Evolutionary conservation across 1,140 invertebrate species (phyloP).

Genomic region (Drosophila kepulauana): DNA sequence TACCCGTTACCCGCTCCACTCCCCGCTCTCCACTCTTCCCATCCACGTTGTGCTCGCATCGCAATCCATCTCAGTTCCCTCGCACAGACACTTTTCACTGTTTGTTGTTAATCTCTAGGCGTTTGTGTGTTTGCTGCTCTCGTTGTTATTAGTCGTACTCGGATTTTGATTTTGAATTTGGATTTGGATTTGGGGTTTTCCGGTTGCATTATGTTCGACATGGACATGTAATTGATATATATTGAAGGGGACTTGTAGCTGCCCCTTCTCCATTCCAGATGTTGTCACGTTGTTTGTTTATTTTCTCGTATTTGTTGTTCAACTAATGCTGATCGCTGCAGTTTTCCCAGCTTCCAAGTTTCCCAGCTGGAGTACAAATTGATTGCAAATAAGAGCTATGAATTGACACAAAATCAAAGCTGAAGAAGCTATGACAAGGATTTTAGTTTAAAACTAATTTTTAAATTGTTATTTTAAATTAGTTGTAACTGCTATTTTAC

Average conservation of each 20-base stretch:
- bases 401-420: background rate
- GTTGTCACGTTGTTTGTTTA: slow-evolving; percentile 73
- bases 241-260: slow-evolving; percentile 39
- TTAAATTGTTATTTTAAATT: too few species aligned
- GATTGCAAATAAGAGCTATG: background rate
- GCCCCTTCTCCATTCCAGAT: slow-evolving; percentile 45
- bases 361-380: slow-evolving; percentile 49
- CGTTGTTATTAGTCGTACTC: slow-evolving; percentile 11
- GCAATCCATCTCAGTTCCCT: slow-evolving; percentile 21
- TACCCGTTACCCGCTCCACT: too few species aligned
- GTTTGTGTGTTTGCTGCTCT: background rate
- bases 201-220: slow-evolving; percentile 73
- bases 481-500: too few species aligned
- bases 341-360: slow-evolving; percentile 16
- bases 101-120: slow-evolving; percentile 26
- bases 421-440: background rate
- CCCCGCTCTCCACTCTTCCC: background rate
- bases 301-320: slow-evolving; percentile 64
- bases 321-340: slow-evolving; percentile 71
- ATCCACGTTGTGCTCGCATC: background rate
- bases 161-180: background rate
- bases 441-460: too few species aligned
- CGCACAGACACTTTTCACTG: slow-evolving; percentile 38
- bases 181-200: slow-evolving; percentile 60
- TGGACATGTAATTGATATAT: slow-evolving; percentile 80